These are phyloP conservation scores for Boulengeromyrus knoepffleri DNA, from an alignment of 2,113 vertebrate genomes.

Conservation along the genomic window DNA sequence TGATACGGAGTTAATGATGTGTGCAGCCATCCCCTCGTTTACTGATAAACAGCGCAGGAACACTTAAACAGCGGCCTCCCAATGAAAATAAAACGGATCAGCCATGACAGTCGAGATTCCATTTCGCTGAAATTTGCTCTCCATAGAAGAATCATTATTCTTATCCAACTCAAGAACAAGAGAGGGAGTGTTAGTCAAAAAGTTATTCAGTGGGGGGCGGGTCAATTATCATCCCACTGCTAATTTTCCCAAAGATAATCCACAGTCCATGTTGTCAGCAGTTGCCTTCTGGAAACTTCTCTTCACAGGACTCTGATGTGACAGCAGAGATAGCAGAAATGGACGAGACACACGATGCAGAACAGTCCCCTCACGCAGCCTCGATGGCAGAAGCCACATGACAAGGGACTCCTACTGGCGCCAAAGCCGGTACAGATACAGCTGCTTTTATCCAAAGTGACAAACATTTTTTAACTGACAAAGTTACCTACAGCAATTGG, in stretches of 20 bases:
- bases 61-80: not conserved
- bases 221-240: not conserved
- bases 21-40: not conserved
- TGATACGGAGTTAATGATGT: not conserved
- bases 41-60: not conserved
- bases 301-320: not conserved
- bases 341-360: not conserved
- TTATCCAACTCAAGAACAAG: not conserved
- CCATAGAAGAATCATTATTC: not conserved
- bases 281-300: not conserved
- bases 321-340: not conserved
- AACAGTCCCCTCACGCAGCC: not conserved
- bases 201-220: not conserved
- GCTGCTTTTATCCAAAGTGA: not conserved
- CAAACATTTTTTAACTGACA: not conserved
- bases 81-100: not conserved
- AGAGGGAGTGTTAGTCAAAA: not conserved
- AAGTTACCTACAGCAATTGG: not conserved
- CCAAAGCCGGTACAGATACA: not conserved
- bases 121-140: not conserved
- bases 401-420: not conserved
- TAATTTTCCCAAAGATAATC: not conserved
- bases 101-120: not conserved
- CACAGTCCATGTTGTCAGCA: not conserved
- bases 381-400: not conserved